phyloP scores from a whole-genome alignment of 2,888 invertebrate genomes.

The Tinea pellionella region DNA sequence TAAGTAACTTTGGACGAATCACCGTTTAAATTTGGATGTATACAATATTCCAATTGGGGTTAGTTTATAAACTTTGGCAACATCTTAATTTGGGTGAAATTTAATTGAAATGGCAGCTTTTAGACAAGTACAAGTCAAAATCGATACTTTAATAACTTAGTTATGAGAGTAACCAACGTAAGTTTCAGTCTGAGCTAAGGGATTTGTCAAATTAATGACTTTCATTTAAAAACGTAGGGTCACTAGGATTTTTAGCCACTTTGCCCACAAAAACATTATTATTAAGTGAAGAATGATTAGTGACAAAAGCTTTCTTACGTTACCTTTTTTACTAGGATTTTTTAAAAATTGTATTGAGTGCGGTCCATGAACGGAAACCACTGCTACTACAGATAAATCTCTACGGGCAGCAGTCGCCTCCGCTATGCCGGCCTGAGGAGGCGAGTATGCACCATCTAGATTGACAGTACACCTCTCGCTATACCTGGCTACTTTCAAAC shows the following conservation, averaged over 20 bases:
- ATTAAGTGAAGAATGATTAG: too few species aligned
- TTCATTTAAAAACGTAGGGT: background rate
- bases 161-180: background rate
- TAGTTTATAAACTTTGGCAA: background rate
- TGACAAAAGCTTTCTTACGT: too few species aligned
- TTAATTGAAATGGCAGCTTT: background rate
- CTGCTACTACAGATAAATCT: too few species aligned
- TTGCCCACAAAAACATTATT: too few species aligned
- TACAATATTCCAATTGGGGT: background rate
- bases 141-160: conserved; percentile 6
- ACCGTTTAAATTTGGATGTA: background rate
- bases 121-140: background rate
- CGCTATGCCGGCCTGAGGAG: too few species aligned
- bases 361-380: too few species aligned
- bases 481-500: too few species aligned
- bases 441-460: too few species aligned
- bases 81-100: background rate
- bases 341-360: too few species aligned
- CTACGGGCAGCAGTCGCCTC: too few species aligned
- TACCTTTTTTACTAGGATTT: too few species aligned
- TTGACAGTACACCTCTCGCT: too few species aligned
- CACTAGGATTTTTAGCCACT: background rate
- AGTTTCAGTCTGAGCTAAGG: background rate
- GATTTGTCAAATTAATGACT: background rate
- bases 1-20: background rate